A percentile compares a stretch with the other conserved stretches of the same genome.
Evolutionary conservation across 2,888 invertebrate species (phyloP).

Genomic region (Drosophila phalerata): DNA sequence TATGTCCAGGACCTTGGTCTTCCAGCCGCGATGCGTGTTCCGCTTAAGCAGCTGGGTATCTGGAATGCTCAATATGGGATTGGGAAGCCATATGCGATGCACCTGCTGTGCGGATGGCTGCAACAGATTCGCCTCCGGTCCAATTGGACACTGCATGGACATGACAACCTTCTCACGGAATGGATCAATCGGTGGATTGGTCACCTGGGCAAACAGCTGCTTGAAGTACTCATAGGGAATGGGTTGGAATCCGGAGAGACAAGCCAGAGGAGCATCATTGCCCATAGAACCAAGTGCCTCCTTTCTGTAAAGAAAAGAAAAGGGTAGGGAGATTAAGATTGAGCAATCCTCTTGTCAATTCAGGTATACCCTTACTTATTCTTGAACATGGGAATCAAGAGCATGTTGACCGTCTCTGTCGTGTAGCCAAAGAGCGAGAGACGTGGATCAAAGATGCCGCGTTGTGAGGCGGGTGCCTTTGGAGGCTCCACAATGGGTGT

Average conservation of each 20-base stretch:
- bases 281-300: slow-evolving; percentile 99
- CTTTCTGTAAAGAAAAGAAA: slow-evolving; percentile 88
- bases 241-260: slow-evolving; percentile 97
- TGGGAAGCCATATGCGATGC: slow-evolving; percentile 95
- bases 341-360: not conserved
- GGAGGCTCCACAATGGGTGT: slow-evolving; percentile 54
- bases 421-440: slow-evolving; percentile 97
- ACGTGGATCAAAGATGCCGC: slow-evolving; percentile 91
- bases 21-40: slow-evolving; percentile 95
- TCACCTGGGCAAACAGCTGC: slow-evolving; percentile 99
- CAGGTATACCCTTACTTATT: slow-evolving; percentile 89
- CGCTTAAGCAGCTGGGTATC: slow-evolving; percentile 95
- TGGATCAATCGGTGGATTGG: slow-evolving; percentile 99
- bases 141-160: slow-evolving; percentile 98
- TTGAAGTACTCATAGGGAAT: slow-evolving; percentile 99
- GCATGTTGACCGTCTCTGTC: slow-evolving; percentile 96
- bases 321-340: not conserved
- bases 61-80: slow-evolving; percentile 96
- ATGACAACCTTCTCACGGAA: slow-evolving; percentile 99
- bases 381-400: slow-evolving; percentile 98
- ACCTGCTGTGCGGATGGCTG: slow-evolving; percentile 94
- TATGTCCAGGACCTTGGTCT: slow-evolving; percentile 93
- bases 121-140: slow-evolving; percentile 97
- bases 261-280: slow-evolving; percentile 98
- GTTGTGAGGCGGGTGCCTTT: slow-evolving; percentile 82